These are phyloP conservation scores for Teleogryllus oceanicus DNA, from an alignment of 2,888 invertebrate genomes.

Conservation along the genomic window DNA sequence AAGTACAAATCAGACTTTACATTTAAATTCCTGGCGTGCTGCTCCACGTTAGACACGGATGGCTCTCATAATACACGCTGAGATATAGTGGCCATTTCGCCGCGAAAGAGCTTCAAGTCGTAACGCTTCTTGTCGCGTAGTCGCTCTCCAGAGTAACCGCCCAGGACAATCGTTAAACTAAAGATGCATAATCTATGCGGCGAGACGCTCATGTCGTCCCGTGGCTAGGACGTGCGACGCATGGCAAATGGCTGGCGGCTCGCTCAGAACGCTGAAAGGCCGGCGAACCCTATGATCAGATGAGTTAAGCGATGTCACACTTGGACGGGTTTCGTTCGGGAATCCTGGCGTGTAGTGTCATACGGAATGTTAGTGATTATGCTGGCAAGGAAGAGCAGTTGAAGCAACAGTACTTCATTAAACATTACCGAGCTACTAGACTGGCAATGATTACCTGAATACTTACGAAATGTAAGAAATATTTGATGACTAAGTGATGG, in stretches of 20 bases:
- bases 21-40: background rate
- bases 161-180: constrained; percentile 6
- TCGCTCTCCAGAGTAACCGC: background rate
- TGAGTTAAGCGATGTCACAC: too few species aligned
- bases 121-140: background rate
- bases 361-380: too few species aligned
- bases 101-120: background rate
- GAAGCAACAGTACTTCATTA: too few species aligned
- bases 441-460: too few species aligned
- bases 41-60: background rate
- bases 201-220: background rate
- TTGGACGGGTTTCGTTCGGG: too few species aligned
- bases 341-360: too few species aligned
- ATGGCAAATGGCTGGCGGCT: background rate
- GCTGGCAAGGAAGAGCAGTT: too few species aligned
- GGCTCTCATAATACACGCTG: background rate
- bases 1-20: background rate
- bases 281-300: too few species aligned
- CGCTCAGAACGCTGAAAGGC: too few species aligned
- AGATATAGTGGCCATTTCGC: background rate
- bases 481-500: too few species aligned
- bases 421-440: too few species aligned
- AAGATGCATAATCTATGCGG: constrained; percentile 7
- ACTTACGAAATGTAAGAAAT: too few species aligned
- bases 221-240: background rate